Evolutionary conservation across 2,113 vertebrate species (phyloP).

Genomic region (Brachypodius melanocephalos): DNA sequence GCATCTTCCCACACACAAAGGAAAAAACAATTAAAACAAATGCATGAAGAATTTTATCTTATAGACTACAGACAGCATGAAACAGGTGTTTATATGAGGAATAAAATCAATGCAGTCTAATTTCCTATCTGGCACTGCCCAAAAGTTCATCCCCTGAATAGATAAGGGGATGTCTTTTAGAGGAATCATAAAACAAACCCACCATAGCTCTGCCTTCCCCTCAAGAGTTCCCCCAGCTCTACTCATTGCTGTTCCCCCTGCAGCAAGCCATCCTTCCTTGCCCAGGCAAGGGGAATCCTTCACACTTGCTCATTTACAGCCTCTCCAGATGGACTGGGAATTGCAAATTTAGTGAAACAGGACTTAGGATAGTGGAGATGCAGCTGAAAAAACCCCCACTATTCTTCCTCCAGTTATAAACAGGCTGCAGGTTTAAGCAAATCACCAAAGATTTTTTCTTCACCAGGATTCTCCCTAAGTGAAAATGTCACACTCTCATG

Average conservation of each 20-base stretch:
- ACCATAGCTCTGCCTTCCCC: neutral
- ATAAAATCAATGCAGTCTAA: neutral
- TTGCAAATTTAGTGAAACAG: neutral
- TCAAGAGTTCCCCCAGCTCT: neutral
- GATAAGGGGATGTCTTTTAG: neutral
- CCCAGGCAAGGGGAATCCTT: neutral
- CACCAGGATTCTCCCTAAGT: neutral
- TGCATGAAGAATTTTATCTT: neutral
- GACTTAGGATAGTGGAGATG: neutral
- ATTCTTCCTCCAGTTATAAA: neutral
- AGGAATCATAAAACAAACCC: neutral
- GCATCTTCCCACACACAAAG: neutral
- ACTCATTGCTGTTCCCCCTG: neutral
- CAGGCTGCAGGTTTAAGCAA: neutral
- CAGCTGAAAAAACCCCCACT: fast-evolving
- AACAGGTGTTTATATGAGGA: neutral
- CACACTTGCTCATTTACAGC: neutral
- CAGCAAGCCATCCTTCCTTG: neutral
- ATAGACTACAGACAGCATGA: neutral
- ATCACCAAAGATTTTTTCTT: neutral
- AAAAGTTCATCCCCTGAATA: neutral
- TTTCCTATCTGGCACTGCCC: neutral
- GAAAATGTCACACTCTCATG: neutral
- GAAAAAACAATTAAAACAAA: neutral
- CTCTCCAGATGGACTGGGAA: neutral